Percentiles rank a stretch among this genome's conserved stretches.
phyloP scores from a whole-genome alignment of 2,888 invertebrate genomes.

The Diplolepis rosae region DNA sequence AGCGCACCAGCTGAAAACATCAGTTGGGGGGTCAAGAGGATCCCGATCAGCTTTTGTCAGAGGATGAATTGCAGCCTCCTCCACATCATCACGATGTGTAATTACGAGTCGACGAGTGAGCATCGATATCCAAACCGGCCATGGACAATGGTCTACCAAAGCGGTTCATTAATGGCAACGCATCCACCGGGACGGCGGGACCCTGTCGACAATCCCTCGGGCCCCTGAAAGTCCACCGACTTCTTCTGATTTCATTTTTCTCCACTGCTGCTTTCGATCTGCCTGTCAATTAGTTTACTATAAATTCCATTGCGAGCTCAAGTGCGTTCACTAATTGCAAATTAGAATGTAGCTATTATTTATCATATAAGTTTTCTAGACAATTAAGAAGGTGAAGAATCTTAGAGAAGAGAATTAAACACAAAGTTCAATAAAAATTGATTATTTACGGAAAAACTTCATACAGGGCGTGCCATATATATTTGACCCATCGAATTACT shows the following conservation, averaged over 20 bases:
- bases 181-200: slow-evolving; percentile 57
- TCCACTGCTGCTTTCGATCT: slow-evolving; percentile 1
- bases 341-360: no score
- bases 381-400: no score
- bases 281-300: slow-evolving; percentile 17
- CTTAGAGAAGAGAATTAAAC: no score
- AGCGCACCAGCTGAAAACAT: background rate
- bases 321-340: background rate
- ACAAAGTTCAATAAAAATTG: no score
- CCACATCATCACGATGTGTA: slow-evolving; percentile 9
- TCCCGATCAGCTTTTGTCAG: slow-evolving; percentile 1
- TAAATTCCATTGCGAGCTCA: background rate
- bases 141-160: slow-evolving; percentile 32
- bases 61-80: slow-evolving; percentile 16
- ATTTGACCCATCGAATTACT: no score
- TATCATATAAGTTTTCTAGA: no score
- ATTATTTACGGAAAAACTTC: no score
- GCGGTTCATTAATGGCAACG: slow-evolving; percentile 63
- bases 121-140: slow-evolving; percentile 17
- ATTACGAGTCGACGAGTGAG: slow-evolving; percentile 3
- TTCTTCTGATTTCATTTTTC: slow-evolving; percentile 20
- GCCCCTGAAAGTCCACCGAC: slow-evolving; percentile 19
- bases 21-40: background rate
- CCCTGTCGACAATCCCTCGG: slow-evolving; percentile 44
- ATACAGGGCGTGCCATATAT: no score